Conservation (phyloP, 1,140 invertebrate species). For the Brachionus paranguensis region DNA sequence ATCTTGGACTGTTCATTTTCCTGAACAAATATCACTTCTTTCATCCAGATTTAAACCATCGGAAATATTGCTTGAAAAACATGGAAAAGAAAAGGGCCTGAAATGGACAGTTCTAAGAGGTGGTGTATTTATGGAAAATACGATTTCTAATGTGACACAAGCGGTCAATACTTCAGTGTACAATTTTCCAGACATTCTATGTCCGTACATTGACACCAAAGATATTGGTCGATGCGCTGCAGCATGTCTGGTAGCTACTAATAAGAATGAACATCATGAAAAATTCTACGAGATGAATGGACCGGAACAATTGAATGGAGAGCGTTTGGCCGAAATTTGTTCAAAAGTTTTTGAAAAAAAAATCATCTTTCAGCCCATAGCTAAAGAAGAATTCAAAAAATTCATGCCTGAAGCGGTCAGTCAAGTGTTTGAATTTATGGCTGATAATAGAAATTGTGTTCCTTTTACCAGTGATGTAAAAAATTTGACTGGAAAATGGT, state of each 20-base stretch:
- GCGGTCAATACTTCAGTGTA: not conserved
- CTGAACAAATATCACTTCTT: not conserved
- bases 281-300: conserved; percentile 37
- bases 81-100: not conserved
- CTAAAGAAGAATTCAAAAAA: not conserved
- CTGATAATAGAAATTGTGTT: not conserved
- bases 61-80: conserved; percentile 4
- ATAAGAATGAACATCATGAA: not conserved
- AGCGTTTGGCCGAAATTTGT: not conserved
- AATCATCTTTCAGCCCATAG: not conserved
- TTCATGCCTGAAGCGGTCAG: not conserved
- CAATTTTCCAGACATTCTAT: not conserved
- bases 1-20: conserved; percentile 7
- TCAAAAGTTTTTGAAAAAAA: not conserved
- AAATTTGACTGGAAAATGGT: not conserved
- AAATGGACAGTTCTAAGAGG: conserved; percentile 38
- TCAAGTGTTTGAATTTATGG: conserved; percentile 8
- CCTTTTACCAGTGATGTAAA: not conserved
- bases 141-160: not conserved
- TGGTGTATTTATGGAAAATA: conserved; percentile 35
- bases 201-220: not conserved
- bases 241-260: not conserved
- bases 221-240: conserved; percentile 34
- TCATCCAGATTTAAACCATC: conserved; percentile 15
- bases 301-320: not conserved